Base-by-base conservation (phyloP, 2,113 vertebrate genomes). In the Tenebrosternarchus preto region DNA sequence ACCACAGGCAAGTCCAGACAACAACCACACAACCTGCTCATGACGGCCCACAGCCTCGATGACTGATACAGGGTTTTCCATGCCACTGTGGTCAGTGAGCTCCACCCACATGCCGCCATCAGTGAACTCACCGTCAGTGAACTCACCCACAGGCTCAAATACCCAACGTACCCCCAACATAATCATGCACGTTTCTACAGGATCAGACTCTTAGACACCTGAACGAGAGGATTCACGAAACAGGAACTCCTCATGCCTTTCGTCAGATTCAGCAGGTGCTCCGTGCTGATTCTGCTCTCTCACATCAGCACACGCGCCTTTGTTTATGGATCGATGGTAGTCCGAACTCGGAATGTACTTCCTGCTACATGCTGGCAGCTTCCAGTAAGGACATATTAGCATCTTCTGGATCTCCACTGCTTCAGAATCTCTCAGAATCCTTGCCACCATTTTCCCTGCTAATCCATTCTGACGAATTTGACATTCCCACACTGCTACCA, bases 371-470 rank as follows among this genome's bases (percentile, higher is more conserved):
- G 61, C n/a, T 69, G 78, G 61, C 17, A 19, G 55, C 69, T 75
- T 78, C 80, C 77, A 66, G 66, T 78, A 86, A 84, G 72, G 82
- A 55, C 78, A 81, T 59, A 81, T 76, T 81, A 86, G 68, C 4
- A 72, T 60, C 27, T 5, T 25, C 69, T 74, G 79, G 77, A 66
- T 25, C 46, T 53, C 20, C 67, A 1, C 66, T 61, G 60, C 77
- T 66, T 69, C 77, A 60, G 27, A 77, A 71, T 1, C 59, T 66
- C 64, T 39, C 72, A 31, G 73, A 66, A 80, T 73, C 80, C 76
- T 61, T 70, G 8, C 31, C 56, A 50, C 63, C 76, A 68, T 70
- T 71, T 79, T 66, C 27, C n/a, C 53, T 67, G n/a, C 59, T 80
- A 75, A 84, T 80, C 73, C 57, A 61, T 72, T 46, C 31, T 63